A percentile compares a stretch with the other conserved stretches of the same genome.
Evolutionary conservation across 64 coral and sea anemone species (phyloP).

Genomic region (Pocillopora damicornis): DNA sequence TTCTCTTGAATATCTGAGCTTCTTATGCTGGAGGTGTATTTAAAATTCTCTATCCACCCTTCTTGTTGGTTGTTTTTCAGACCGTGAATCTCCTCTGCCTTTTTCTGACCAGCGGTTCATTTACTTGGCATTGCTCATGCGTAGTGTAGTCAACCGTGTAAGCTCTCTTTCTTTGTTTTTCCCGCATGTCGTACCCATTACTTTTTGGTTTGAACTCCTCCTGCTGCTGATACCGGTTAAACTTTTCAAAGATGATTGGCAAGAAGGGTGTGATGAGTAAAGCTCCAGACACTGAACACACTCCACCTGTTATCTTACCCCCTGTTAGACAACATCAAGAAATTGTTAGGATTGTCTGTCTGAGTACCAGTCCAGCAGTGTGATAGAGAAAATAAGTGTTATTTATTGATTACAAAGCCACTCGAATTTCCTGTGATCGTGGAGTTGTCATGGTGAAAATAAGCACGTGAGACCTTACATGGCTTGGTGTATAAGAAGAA

Average conservation of each 20-base stretch:
- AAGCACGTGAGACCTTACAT: too few relatives aligned
- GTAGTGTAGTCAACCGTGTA: background rate
- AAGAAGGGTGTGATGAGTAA: slow-evolving; percentile 50
- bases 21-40: too few relatives aligned
- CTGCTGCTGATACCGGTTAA: slow-evolving; percentile 39
- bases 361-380: too few relatives aligned
- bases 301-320: slow-evolving; percentile 31
- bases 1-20: too few relatives aligned
- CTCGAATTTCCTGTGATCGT: too few relatives aligned
- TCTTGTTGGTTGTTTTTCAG: background rate
- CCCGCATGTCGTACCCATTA: too few relatives aligned
- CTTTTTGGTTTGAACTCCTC: background rate
- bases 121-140: background rate
- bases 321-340: slow-evolving; percentile 25
- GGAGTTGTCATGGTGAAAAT: too few relatives aligned
- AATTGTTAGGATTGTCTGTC: too few relatives aligned
- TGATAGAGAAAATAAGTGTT: too few relatives aligned
- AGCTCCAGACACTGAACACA: slow-evolving; percentile 53
- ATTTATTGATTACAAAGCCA: too few relatives aligned
- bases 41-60: too few relatives aligned
- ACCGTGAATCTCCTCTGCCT: slow-evolving; percentile 6
- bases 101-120: background rate
- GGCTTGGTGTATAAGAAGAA: too few relatives aligned
- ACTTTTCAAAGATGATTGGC: slow-evolving; percentile 55
- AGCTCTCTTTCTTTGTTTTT: background rate